Percentiles rank a stretch among this genome's conserved stretches.
Evolutionary conservation across 2,113 vertebrate species (phyloP).

Genomic region (Corythaeola cristata): DNA sequence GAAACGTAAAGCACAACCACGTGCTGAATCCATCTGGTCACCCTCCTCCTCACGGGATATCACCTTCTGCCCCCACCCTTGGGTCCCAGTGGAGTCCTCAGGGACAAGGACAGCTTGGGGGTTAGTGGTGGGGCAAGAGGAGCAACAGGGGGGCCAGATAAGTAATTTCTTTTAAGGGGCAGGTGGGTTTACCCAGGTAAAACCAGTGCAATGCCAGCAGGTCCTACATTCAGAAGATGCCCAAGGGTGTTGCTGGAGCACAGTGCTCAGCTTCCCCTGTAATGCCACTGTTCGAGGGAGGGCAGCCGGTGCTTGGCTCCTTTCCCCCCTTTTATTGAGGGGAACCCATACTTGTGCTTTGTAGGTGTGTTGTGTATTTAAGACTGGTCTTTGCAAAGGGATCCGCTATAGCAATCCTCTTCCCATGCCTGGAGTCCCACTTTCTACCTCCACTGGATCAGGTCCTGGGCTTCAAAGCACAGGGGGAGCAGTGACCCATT

Average conservation of each 20-base stretch:
- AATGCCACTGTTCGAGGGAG: fast-evolving
- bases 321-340: neutral
- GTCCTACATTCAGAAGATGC: neutral
- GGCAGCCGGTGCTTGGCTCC: neutral
- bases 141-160: neutral
- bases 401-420: neutral
- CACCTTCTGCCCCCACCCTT: neutral
- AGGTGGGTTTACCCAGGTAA: neutral
- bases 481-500: neutral
- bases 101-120: neutral
- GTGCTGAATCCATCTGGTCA: neutral
- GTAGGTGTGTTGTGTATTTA: neutral
- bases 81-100: neutral
- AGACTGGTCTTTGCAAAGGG: neutral
- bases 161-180: neutral
- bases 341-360: neutral
- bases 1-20: neutral
- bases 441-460: neutral
- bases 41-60: neutral
- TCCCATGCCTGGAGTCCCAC: neutral
- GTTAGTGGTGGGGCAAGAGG: neutral
- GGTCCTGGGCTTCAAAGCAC: neutral
- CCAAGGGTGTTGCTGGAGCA: neutral
- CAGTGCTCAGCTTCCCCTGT: neutral
- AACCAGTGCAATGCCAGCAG: neutral